Conservation (phyloP, 1,140 invertebrate genomes). For the Aphis craccivora region DNA sequence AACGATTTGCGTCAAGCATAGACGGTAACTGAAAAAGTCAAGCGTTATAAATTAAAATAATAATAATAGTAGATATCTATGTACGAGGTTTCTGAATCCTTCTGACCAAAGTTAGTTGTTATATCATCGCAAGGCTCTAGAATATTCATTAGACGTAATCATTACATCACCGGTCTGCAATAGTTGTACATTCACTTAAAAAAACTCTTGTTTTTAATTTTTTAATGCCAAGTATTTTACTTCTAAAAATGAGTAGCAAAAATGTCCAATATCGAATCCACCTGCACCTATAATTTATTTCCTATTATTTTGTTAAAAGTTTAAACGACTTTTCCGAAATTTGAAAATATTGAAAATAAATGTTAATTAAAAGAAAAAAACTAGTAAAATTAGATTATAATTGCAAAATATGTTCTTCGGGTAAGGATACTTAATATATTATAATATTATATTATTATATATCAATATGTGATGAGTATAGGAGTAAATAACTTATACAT, state of each 20-base stretch:
- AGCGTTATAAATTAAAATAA: background rate
- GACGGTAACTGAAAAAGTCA: background rate
- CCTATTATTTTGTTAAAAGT: too few relatives aligned
- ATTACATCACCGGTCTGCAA: background rate
- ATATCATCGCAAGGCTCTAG: background rate
- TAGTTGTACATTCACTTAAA: background rate
- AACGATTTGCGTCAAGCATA: conserved; percentile 11
- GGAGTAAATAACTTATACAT: too few relatives aligned
- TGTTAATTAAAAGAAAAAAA: too few relatives aligned
- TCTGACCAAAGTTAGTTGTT: background rate
- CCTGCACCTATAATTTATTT: too few relatives aligned
- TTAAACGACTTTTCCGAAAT: too few relatives aligned
- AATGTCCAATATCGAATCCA: too few relatives aligned
- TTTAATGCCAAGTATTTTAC: background rate
- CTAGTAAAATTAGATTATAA: too few relatives aligned
- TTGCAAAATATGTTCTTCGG: too few relatives aligned
- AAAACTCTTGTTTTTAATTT: background rate
- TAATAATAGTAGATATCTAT: background rate
- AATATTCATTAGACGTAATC: background rate
- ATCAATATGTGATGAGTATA: background rate
- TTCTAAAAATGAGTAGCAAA: background rate
- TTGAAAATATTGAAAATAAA: too few relatives aligned
- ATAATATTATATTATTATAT: too few relatives aligned
- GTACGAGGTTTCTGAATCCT: background rate
- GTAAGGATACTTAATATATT: too few relatives aligned